These are phyloP conservation scores for Malacosoma neustria DNA, from an alignment of 2,888 invertebrate genomes.

Conservation along the genomic window DNA sequence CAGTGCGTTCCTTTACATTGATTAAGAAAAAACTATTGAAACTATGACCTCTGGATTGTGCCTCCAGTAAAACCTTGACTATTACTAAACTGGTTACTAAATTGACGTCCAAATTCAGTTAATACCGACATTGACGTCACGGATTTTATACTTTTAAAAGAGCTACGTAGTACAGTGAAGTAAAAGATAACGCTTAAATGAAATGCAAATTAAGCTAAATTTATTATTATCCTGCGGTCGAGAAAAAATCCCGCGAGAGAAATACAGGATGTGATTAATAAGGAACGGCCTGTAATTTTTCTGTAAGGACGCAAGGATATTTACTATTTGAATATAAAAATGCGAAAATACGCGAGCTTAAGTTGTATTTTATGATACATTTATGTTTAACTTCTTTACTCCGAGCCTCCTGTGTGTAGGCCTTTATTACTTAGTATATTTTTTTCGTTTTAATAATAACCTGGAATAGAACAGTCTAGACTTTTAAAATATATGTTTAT, in stretches of 20 bases:
- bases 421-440: background rate
- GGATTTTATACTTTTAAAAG: too few relatives aligned
- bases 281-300: background rate
- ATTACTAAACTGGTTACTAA: too few relatives aligned
- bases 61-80: too few relatives aligned
- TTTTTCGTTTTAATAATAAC: background rate
- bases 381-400: background rate
- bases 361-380: background rate
- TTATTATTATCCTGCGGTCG: slow-evolving; percentile 61
- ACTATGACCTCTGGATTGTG: too few relatives aligned
- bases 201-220: slow-evolving; percentile 65
- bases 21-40: too few relatives aligned
- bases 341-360: background rate
- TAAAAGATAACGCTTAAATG: slow-evolving; percentile 50
- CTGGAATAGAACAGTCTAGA: background rate
- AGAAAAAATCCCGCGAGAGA: slow-evolving; percentile 35
- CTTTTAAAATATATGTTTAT: too few relatives aligned
- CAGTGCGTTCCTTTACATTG: too few relatives aligned
- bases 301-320: background rate
- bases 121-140: too few relatives aligned
- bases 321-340: background rate
- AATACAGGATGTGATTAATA: slow-evolving; percentile 9
- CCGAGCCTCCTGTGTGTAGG: background rate
- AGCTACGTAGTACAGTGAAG: slow-evolving; percentile 22
- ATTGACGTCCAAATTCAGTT: too few relatives aligned